These are phyloP conservation scores for Pygathrix nemaeus DNA, from an alignment of 2,113 vertebrate species.

Conservation along the genomic window DNA sequence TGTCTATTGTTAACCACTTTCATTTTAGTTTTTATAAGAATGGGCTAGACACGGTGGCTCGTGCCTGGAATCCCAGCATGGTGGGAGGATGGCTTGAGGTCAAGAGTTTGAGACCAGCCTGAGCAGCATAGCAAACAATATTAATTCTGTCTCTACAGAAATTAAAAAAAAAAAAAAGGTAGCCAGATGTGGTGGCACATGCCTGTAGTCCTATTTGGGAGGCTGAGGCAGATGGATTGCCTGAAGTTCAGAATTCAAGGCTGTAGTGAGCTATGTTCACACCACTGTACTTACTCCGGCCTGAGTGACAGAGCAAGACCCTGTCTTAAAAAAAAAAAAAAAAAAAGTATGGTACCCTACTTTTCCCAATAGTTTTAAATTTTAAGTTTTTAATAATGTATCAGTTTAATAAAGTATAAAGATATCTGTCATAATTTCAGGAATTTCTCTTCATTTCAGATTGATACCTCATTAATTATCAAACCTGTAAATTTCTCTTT, in stretches of 20 bases:
- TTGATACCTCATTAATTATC: not conserved
- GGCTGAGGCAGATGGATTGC: not conserved
- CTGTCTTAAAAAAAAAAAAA: not conserved
- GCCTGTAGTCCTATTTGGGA: not conserved
- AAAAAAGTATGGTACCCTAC: not conserved
- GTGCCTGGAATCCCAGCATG: not conserved
- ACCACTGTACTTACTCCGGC: not conserved
- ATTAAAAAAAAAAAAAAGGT: not conserved
- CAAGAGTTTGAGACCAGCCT: not conserved
- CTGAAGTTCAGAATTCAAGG: not conserved
- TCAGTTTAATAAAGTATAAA: not conserved
- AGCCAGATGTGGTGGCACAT: not conserved
- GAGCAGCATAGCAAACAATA: not conserved
- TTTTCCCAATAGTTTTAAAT: not conserved
- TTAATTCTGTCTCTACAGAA: not conserved
- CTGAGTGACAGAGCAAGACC: too few relatives aligned
- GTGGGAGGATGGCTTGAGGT: not conserved
- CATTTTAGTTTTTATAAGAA: not conserved
- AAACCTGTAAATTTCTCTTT: not conserved
- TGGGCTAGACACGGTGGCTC: not conserved
- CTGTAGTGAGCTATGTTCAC: not conserved
- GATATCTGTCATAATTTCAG: not conserved
- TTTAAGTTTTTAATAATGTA: slow-evolving; percentile 23
- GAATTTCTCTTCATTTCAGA: not conserved
- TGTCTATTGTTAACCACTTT: not conserved